A percentile compares a stretch with the other conserved stretches of the same genome.
Conservation (phyloP, 2,888 invertebrate species). For the Terebella lapidaria region DNA sequence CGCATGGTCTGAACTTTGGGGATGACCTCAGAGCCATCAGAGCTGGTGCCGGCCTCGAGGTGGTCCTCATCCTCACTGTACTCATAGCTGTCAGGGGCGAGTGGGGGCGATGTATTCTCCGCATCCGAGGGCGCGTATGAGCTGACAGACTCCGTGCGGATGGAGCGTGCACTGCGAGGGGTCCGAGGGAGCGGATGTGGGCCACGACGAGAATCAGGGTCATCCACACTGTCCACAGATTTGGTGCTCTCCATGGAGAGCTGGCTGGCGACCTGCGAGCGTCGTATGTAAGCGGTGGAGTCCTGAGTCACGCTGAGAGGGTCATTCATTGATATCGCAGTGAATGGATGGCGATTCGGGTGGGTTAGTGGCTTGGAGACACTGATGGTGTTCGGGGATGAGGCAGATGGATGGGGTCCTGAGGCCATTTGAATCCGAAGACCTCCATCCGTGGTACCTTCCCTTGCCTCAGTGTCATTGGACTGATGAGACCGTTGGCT, state of each 20-base stretch:
- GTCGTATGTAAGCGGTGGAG: background rate
- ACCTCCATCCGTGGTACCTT: background rate
- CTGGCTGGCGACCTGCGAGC: background rate
- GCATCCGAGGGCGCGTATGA: slow-evolving; percentile 1
- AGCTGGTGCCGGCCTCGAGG: background rate
- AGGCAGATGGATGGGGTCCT: background rate
- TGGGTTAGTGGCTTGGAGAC: background rate
- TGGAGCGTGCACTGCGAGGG: background rate
- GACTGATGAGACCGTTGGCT: background rate
- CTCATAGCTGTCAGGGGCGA: background rate
- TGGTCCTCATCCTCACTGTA: background rate
- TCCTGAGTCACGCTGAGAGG: background rate
- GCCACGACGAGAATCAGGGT: background rate
- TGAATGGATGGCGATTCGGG: background rate
- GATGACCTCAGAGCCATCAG: background rate
- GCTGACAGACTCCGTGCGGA: background rate
- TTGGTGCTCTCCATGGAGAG: background rate
- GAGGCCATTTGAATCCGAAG: no score
- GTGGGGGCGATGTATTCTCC: background rate
- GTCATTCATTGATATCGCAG: background rate
- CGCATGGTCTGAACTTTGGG: background rate
- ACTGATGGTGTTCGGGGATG: background rate
- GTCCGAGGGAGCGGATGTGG: background rate
- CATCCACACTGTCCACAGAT: background rate
- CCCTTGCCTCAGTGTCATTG: background rate